These are phyloP conservation scores for Callocephalon fimbriatum DNA, from an alignment of 2,113 vertebrate genomes.

Conservation along the genomic window DNA sequence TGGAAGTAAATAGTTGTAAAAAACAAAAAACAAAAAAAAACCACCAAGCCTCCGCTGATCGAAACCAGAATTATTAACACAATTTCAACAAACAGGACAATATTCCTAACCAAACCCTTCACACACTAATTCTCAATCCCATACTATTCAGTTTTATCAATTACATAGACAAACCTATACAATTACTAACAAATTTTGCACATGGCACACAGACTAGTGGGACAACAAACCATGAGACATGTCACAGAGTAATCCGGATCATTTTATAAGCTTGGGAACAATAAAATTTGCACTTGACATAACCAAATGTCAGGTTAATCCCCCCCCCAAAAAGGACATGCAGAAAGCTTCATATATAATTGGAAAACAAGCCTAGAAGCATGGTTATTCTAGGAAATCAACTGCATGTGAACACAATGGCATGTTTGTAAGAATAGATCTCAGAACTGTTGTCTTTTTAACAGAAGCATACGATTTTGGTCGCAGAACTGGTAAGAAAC, in stretches of 20 bases:
- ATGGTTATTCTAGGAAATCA: background rate
- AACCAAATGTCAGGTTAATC: background rate
- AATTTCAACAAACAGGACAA: background rate
- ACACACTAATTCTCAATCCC: background rate
- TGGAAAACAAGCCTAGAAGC: background rate
- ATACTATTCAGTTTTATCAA: background rate
- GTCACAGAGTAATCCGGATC: background rate
- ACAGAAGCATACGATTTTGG: background rate
- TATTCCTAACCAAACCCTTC: background rate
- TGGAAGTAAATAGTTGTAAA: background rate
- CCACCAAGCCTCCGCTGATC: background rate
- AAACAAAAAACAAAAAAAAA: background rate
- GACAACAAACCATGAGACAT: background rate
- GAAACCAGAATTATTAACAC: background rate
- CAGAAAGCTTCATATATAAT: rapidly evolving
- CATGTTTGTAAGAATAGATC: background rate
- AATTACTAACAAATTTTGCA: background rate
- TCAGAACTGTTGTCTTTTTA: background rate
- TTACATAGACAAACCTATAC: background rate
- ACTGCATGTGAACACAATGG: background rate
- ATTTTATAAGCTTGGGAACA: background rate
- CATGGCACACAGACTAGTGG: background rate
- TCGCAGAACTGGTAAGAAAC: background rate
- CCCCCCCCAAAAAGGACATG: background rate
- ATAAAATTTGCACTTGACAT: background rate